These are phyloP conservation scores for Ceratothoa steindachneri DNA, from an alignment of 2,888 invertebrate species.

Conservation along the genomic window DNA sequence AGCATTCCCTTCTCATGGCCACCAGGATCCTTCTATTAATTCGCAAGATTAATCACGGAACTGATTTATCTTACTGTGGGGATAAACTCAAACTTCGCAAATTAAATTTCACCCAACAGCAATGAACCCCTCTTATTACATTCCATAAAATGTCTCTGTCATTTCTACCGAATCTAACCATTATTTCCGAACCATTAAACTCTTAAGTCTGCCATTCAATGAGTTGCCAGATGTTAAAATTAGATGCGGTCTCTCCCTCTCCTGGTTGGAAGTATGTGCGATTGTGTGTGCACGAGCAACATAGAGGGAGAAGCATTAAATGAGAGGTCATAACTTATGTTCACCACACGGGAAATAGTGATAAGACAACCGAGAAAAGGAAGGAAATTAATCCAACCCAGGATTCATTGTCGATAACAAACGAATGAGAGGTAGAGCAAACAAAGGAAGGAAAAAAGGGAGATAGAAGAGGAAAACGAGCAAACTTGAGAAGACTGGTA, in stretches of 20 bases:
- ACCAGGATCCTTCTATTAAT: no score
- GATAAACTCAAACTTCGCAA: conserved; percentile 4
- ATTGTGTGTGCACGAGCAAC: background rate
- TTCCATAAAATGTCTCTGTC: conserved; percentile 1
- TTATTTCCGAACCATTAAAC: conserved; percentile 12
- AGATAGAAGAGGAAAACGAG: no score
- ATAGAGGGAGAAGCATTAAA: no score
- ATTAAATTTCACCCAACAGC: background rate
- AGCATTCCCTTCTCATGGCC: no score
- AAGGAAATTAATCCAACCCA: no score
- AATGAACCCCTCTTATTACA: conserved; percentile 9
- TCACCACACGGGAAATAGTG: no score
- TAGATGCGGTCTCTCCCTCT: background rate
- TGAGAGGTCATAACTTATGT: no score
- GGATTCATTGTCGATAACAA: no score
- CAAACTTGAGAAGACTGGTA: no score
- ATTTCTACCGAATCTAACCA: background rate
- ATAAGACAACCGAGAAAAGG: no score
- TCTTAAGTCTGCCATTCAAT: background rate
- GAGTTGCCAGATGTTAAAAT: conserved; percentile 11
- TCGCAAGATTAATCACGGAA: background rate
- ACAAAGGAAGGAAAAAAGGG: no score
- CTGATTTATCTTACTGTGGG: background rate
- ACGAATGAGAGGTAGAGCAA: no score
- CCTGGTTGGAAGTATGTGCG: background rate